These are phyloP conservation scores for Ploceus nigricollis DNA, from an alignment of 2,113 vertebrate species.

Conservation along the genomic window DNA sequence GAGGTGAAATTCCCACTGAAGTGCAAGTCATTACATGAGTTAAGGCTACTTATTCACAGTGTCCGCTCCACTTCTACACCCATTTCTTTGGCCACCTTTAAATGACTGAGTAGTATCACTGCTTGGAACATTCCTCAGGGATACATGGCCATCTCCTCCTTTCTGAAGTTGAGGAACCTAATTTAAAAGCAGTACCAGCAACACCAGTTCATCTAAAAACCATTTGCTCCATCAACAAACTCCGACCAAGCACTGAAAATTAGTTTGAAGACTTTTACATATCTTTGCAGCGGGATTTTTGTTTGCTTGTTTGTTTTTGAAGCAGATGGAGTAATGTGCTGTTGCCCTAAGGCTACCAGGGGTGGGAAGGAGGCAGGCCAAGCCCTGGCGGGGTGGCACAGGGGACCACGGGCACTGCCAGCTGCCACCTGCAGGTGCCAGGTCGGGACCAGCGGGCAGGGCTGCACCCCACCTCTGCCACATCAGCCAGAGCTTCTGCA, in stretches of 20 bases:
- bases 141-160: fast-evolving
- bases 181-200: background rate
- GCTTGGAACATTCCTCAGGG: background rate
- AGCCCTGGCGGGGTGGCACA: fast-evolving
- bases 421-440: background rate
- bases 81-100: background rate
- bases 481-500: fast-evolving
- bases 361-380: background rate
- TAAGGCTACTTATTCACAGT: background rate
- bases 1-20: background rate
- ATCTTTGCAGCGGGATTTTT: background rate
- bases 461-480: fast-evolving
- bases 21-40: background rate
- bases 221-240: background rate
- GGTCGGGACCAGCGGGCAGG: fast-evolving
- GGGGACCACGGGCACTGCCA: background rate
- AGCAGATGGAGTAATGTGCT: fast-evolving
- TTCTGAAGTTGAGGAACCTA: background rate
- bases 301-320: background rate
- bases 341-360: background rate
- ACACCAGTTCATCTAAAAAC: background rate
- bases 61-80: background rate
- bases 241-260: fast-evolving
- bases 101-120: background rate
- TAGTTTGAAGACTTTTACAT: background rate